phyloP scores from a whole-genome alignment of 1,140 invertebrate genomes.

The Dinoponera quadriceps region DNA sequence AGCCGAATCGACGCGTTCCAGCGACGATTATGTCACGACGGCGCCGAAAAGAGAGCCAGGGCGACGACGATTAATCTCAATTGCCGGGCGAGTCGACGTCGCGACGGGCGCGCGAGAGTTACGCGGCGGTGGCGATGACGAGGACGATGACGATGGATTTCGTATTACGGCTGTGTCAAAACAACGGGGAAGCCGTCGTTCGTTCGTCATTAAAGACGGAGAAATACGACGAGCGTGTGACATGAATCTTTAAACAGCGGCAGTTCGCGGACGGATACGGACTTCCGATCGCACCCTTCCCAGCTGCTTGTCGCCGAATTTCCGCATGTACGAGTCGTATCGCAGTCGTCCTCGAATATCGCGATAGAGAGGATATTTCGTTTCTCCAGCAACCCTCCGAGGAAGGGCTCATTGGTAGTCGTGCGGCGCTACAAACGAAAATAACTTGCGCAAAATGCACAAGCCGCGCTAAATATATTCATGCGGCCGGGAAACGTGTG shows the following conservation, averaged over 20 bases:
- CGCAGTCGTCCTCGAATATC: background rate
- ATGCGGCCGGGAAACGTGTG: no score
- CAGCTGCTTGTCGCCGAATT: constrained; percentile 37
- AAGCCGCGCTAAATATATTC: no score
- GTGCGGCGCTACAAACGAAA: no score
- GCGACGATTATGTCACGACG: constrained; percentile 40
- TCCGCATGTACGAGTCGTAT: constrained; percentile 25
- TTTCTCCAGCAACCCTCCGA: background rate
- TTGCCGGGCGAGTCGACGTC: constrained; percentile 3
- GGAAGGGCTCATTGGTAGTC: no score
- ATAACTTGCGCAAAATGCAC: no score
- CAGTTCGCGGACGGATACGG: constrained; percentile 28
- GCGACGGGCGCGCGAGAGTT: constrained; percentile 38
- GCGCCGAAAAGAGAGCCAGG: constrained; percentile 42
- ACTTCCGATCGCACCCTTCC: constrained; percentile 54
- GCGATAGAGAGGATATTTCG: background rate
- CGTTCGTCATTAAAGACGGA: constrained; percentile 15
- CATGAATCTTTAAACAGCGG: constrained; percentile 17
- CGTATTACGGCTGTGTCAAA: background rate
- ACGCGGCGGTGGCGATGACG: background rate
- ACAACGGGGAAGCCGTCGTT: constrained; percentile 7
- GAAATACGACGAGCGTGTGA: constrained; percentile 3
- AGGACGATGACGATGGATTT: background rate
- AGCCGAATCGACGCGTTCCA: constrained; percentile 9
- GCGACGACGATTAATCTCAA: constrained; percentile 45